Evolutionary conservation across 2,888 invertebrate genomes (phyloP).

Genomic region (Drosophila paranaensis): DNA sequence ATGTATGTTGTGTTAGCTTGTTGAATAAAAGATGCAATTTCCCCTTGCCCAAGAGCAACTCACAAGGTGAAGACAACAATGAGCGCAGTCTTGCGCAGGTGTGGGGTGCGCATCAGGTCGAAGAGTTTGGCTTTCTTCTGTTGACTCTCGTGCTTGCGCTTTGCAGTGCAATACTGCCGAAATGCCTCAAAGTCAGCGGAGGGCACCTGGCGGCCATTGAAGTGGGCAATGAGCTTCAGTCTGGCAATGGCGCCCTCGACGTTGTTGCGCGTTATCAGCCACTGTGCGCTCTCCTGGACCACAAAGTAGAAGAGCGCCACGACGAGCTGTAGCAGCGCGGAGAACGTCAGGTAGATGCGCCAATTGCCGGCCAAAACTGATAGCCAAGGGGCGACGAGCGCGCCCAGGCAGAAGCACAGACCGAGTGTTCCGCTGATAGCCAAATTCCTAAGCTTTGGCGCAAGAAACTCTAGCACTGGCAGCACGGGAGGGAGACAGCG

Average conservation of each 20-base stretch:
- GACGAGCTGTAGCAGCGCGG: slow-evolving; percentile 85
- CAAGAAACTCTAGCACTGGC: slow-evolving; percentile 87
- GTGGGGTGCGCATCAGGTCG: slow-evolving; percentile 86
- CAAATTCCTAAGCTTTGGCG: slow-evolving; percentile 86
- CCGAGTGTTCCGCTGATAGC: slow-evolving; percentile 87
- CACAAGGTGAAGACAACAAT: slow-evolving; percentile 87
- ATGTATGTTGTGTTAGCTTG: not conserved
- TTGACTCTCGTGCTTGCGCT: slow-evolving; percentile 47
- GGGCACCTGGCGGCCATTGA: slow-evolving; percentile 85
- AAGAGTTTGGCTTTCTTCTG: slow-evolving; percentile 68
- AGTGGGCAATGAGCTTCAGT: slow-evolving; percentile 85
- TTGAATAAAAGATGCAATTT: not conserved
- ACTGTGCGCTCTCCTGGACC: slow-evolving; percentile 87
- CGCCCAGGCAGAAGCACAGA: slow-evolving; percentile 86
- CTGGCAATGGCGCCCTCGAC: slow-evolving; percentile 85
- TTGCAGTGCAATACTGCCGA: slow-evolving; percentile 69
- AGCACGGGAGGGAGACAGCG: not conserved
- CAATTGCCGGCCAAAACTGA: slow-evolving; percentile 85
- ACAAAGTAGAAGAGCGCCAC: slow-evolving; percentile 85
- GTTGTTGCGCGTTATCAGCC: slow-evolving; percentile 86
- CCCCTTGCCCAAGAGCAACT: slow-evolving; percentile 63
- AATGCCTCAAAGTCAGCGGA: slow-evolving; percentile 79
- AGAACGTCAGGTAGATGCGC: slow-evolving; percentile 85
- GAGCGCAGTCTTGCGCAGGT: slow-evolving; percentile 85
- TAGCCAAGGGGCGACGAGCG: slow-evolving; percentile 85